These are phyloP conservation scores for Parnassius apollo DNA, from an alignment of 2,888 invertebrate species.

Conservation along the genomic window DNA sequence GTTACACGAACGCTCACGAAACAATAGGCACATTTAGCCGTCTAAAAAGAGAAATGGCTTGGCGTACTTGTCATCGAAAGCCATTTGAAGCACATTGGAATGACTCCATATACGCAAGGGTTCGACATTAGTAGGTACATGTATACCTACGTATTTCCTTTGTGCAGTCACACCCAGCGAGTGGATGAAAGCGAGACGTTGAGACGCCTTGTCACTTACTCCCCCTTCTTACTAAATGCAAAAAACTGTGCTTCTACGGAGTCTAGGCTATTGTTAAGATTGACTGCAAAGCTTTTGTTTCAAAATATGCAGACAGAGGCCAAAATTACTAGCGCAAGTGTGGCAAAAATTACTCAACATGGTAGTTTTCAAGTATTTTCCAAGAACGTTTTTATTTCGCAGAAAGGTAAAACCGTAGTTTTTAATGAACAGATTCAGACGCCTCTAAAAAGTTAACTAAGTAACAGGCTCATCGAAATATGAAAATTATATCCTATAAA, in stretches of 20 bases:
- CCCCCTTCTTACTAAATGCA: constrained; percentile 70
- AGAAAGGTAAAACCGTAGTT: background rate
- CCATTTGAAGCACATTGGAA: constrained; percentile 69
- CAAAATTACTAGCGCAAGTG: constrained; percentile 35
- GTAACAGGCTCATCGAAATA: constrained; percentile 46
- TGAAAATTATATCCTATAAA: constrained; percentile 61
- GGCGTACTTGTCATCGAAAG: constrained; percentile 76
- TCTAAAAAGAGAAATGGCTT: constrained; percentile 71
- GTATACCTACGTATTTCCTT: constrained; percentile 57
- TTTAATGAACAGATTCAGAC: background rate
- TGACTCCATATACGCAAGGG: constrained; percentile 59
- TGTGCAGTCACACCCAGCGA: constrained; percentile 63
- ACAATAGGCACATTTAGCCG: constrained; percentile 74
- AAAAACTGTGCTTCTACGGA: constrained; percentile 65
- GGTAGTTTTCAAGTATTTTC: constrained; percentile 23
- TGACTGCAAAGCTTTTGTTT: constrained; percentile 67
- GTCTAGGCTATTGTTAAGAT: constrained; percentile 67
- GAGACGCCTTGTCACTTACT: constrained; percentile 61
- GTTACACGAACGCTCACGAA: constrained; percentile 50
- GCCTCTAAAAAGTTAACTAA: constrained; percentile 44
- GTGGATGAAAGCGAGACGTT: constrained; percentile 74
- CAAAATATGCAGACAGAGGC: constrained; percentile 50
- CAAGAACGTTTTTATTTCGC: background rate
- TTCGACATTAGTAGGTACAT: constrained; percentile 45
- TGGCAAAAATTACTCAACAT: constrained; percentile 35